Evolutionary conservation across 1,140 invertebrate genomes (phyloP).

Genomic region (Meloidogyne hapla): DNA sequence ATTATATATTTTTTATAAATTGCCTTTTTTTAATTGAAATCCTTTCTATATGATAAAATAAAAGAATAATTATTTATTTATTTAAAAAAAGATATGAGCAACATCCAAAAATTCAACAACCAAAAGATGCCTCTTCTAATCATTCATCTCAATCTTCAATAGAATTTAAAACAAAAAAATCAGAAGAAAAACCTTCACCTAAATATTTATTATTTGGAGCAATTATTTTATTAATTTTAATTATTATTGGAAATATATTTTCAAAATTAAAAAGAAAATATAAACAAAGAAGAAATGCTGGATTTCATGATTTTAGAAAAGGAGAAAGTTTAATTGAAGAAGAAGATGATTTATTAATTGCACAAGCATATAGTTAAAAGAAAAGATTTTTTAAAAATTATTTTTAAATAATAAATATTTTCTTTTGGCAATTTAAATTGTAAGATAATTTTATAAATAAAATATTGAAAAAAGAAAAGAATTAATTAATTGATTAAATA

Average conservation of each 20-base stretch:
- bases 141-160: neutral
- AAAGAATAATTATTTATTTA: neutral
- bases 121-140: neutral
- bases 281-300: constrained; percentile 7
- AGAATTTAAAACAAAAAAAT: neutral
- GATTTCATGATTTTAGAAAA: constrained; percentile 36
- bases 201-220: constrained; percentile 4
- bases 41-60: too few relatives aligned
- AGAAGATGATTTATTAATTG: constrained; percentile 45
- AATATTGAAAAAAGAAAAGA: too few relatives aligned
- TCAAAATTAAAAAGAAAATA: constrained; percentile 19
- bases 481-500: too few relatives aligned
- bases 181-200: neutral
- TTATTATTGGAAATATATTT: constrained; percentile 17
- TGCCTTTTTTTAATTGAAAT: too few relatives aligned
- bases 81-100: constrained; percentile 3
- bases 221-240: constrained; percentile 27
- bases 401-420: neutral
- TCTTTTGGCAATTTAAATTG: neutral
- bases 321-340: constrained; percentile 45
- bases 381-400: neutral
- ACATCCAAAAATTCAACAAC: neutral
- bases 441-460: too few relatives aligned
- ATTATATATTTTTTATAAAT: too few relatives aligned
- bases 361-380: constrained; percentile 43